These are phyloP conservation scores for Hydra vulgaris DNA, from an alignment of 30 jellyfish, hydroid and myxozoan species.

Conservation along the genomic window DNA sequence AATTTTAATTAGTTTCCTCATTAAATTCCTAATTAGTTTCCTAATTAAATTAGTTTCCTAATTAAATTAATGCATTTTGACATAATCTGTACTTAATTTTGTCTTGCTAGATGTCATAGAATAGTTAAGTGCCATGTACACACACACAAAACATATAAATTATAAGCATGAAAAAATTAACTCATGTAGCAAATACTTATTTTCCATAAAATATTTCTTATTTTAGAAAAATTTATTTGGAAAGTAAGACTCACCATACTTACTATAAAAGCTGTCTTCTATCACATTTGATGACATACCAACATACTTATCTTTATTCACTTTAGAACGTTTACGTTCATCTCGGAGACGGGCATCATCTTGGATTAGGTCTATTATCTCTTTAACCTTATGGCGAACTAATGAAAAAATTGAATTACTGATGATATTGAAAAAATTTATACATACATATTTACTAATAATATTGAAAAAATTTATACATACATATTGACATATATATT, in stretches of 20 bases:
- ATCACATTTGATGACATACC: slow-evolving; percentile 79
- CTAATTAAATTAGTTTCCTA: too few relatives aligned
- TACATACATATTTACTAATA: too few relatives aligned
- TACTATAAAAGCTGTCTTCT: slow-evolving; percentile 79
- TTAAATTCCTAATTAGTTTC: too few relatives aligned
- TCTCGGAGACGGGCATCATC: slow-evolving; percentile 74
- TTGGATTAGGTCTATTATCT: slow-evolving; percentile 64
- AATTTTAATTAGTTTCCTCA: too few relatives aligned
- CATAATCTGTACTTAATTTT: too few relatives aligned
- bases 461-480: not conserved
- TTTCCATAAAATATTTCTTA: not conserved
- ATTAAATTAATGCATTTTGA: too few relatives aligned
- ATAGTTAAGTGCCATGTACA: too few relatives aligned
- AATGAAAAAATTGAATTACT: slow-evolving; percentile 5
- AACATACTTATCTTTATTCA: slow-evolving; percentile 79
- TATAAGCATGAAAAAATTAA: too few relatives aligned
- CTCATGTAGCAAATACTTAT: too few relatives aligned
- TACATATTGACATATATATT: not conserved
- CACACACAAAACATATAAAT: too few relatives aligned
- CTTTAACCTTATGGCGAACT: slow-evolving; percentile 95
- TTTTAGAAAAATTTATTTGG: not conserved
- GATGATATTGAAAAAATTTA: not conserved
- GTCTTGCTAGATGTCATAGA: too few relatives aligned
- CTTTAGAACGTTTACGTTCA: slow-evolving; percentile 85
- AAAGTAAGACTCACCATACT: slow-evolving; percentile 27